These are phyloP conservation scores for Sebastes elongatus DNA, from an alignment of 2,797 vertebrate genomes.

Conservation along the genomic window DNA sequence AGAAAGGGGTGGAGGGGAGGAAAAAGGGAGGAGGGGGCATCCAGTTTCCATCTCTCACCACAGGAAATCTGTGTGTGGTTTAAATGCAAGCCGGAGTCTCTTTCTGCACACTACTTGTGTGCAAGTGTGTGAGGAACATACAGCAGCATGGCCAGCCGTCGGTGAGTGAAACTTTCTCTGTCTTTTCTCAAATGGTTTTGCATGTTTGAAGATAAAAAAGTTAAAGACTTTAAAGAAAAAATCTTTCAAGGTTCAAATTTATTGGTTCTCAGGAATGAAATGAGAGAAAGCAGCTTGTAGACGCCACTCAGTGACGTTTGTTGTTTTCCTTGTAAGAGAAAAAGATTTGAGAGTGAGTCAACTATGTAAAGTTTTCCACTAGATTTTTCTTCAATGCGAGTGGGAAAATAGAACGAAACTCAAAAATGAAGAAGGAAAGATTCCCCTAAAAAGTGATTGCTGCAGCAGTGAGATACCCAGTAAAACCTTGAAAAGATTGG, in stretches of 20 bases:
- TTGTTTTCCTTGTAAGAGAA: background rate
- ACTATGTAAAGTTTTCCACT: background rate
- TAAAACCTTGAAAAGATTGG: background rate
- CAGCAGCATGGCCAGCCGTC: conserved; percentile 75
- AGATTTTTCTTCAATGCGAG: background rate
- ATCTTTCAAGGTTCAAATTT: background rate
- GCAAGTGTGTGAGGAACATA: background rate
- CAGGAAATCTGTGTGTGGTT: conserved; percentile 54
- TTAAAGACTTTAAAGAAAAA: background rate
- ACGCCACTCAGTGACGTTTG: background rate
- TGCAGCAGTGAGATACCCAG: background rate
- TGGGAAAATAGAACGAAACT: background rate
- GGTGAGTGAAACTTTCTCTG: conserved; percentile 64
- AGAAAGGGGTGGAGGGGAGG: background rate
- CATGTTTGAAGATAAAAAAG: background rate
- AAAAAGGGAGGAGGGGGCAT: conserved; percentile 15
- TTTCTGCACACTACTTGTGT: background rate
- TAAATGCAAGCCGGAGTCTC: conserved; percentile 30
- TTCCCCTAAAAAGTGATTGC: background rate
- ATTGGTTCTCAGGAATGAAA: background rate
- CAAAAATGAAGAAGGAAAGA: background rate
- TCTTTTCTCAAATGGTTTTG: background rate
- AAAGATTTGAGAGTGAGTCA: background rate
- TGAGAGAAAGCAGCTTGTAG: background rate
- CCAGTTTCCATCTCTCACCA: conserved; percentile 39